Conservation (phyloP, 1,140 invertebrate species). For the Globodera rostochiensis region DNA sequence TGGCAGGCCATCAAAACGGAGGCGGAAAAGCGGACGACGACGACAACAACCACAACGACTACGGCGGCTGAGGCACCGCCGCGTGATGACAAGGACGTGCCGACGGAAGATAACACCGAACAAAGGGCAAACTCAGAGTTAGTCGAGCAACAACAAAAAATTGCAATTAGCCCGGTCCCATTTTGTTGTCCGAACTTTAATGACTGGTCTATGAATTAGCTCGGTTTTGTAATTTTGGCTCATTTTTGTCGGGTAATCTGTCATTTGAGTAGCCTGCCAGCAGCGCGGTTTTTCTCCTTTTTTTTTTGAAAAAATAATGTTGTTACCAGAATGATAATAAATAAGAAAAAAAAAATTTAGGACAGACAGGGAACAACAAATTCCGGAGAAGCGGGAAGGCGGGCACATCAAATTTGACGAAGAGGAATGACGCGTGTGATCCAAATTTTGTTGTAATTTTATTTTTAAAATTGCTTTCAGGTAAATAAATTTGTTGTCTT, state of each 20-base stretch:
- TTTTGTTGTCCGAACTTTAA: too few relatives aligned
- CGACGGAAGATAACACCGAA: neutral
- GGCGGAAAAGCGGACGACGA: conserved; percentile 26
- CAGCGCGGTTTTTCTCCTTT: neutral
- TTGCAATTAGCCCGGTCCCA: too few relatives aligned
- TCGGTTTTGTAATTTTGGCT: too few relatives aligned
- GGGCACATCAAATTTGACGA: conserved; percentile 9
- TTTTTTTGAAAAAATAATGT: neutral
- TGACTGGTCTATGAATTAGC: too few relatives aligned
- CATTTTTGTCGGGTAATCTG: too few relatives aligned
- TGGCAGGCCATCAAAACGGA: conserved; percentile 56
- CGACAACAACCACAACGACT: conserved; percentile 24
- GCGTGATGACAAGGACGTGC: neutral
- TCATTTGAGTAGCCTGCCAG: neutral
- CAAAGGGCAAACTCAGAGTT: too few relatives aligned
- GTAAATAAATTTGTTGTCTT: too few relatives aligned
- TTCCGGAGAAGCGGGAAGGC: neutral
- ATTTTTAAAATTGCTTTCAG: too few relatives aligned
- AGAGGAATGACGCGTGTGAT: too few relatives aligned
- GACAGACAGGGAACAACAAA: conserved; percentile 23
- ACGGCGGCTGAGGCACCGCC: neutral
- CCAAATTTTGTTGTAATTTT: too few relatives aligned
- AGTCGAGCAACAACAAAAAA: too few relatives aligned
- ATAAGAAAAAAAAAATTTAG: neutral
- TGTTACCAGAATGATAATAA: neutral